These are phyloP conservation scores for Lates japonicus DNA, from an alignment of 2,797 vertebrate species.

Conservation along the genomic window DNA sequence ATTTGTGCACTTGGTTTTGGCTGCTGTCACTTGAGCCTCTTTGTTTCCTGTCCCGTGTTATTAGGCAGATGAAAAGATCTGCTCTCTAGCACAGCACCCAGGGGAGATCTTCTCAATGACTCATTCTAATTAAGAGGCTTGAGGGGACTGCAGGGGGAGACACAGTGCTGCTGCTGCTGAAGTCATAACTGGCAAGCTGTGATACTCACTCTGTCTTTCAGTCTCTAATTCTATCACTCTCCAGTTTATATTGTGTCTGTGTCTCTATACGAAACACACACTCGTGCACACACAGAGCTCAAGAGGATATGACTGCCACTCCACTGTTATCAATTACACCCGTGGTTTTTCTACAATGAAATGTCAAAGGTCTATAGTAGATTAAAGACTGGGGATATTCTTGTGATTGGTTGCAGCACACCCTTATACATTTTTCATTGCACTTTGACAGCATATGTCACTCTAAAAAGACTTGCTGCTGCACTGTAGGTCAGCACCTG, in stretches of 20 bases:
- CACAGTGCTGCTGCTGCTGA: conserved; percentile 48
- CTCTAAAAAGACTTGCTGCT: background rate
- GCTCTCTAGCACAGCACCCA: conserved; percentile 68
- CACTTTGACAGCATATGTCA: background rate
- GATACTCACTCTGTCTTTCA: conserved; percentile 37
- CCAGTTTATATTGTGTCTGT: conserved; percentile 1
- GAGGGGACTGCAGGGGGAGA: conserved; percentile 63
- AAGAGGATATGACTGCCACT: background rate
- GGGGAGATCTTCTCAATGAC: conserved; percentile 75
- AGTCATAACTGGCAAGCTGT: conserved; percentile 60
- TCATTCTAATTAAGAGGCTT: conserved; percentile 78
- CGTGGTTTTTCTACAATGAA: background rate
- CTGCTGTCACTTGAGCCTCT: conserved; percentile 68
- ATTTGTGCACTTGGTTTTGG: conserved; percentile 42
- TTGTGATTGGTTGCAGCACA: background rate
- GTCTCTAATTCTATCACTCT: conserved; percentile 25
- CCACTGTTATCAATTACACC: background rate
- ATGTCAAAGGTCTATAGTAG: background rate
- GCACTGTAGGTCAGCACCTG: background rate
- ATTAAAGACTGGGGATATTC: background rate
- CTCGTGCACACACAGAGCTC: background rate
- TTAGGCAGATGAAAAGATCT: conserved; percentile 74
- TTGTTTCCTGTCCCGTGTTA: conserved; percentile 59
- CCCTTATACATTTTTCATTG: background rate
- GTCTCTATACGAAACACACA: background rate